Evolutionary conservation across 2,797 vertebrate species (phyloP).

Genomic region (Phoebastria nigripes): DNA sequence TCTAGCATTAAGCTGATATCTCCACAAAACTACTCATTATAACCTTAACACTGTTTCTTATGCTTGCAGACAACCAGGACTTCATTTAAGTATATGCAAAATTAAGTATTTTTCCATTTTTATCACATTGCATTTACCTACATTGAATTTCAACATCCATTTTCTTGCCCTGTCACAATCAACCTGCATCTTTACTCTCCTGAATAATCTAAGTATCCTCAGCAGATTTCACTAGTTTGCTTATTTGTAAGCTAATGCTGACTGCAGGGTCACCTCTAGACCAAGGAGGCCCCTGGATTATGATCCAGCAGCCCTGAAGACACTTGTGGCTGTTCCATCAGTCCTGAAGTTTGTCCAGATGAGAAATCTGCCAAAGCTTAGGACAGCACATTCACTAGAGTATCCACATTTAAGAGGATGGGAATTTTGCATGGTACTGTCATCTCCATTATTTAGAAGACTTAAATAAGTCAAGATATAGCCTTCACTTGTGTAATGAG

Average conservation of each 20-base stretch:
- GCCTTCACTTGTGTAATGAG: not conserved
- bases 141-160: fast-evolving
- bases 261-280: not conserved
- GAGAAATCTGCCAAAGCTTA: not conserved
- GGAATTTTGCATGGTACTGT: not conserved
- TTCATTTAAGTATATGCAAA: not conserved
- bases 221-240: not conserved
- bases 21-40: not conserved
- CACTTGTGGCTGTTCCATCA: not conserved
- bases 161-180: not conserved
- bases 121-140: not conserved
- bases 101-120: not conserved
- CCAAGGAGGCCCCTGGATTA: not conserved
- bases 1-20: not conserved
- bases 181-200: not conserved
- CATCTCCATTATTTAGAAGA: not conserved
- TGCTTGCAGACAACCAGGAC: not conserved
- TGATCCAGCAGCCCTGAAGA: not conserved
- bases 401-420: not conserved
- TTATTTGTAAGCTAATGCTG: not conserved
- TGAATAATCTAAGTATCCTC: not conserved
- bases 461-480: not conserved
- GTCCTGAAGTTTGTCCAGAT: not conserved
- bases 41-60: not conserved
- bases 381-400: not conserved